Conservation (phyloP, 2,113 vertebrate genomes). For the Lophura nycthemera region DNA sequence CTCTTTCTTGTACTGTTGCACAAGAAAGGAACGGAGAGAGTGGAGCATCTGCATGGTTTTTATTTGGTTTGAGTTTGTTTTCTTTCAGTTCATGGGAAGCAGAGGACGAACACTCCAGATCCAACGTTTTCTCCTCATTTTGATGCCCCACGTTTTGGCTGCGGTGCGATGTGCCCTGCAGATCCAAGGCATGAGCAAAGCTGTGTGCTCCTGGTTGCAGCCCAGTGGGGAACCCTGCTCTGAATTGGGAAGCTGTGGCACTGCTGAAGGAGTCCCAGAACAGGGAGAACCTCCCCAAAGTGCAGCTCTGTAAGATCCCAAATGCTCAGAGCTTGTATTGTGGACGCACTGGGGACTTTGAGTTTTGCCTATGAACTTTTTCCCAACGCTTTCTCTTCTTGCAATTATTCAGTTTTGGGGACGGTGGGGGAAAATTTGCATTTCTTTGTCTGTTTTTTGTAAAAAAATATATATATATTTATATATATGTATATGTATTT, state of each 20-base stretch:
- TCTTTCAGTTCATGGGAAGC: background rate
- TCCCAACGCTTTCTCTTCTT: background rate
- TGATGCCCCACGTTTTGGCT: fast-evolving
- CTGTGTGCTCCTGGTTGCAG: background rate
- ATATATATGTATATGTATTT: background rate
- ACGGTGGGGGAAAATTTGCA: fast-evolving
- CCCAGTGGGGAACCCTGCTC: fast-evolving
- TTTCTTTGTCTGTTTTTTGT: fast-evolving
- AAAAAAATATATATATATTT: background rate
- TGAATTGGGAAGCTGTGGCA: fast-evolving
- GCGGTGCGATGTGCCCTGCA: fast-evolving
- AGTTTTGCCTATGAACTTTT: background rate
- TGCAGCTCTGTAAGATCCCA: background rate
- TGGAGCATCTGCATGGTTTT: background rate
- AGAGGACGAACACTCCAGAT: background rate
- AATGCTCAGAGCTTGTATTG: fast-evolving
- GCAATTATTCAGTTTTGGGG: background rate
- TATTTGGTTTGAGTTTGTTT: background rate
- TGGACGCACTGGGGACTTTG: fast-evolving
- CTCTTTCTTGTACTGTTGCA: background rate
- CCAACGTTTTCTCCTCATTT: background rate
- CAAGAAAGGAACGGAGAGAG: background rate
- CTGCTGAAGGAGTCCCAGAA: background rate
- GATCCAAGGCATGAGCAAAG: fast-evolving
- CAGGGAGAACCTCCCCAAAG: background rate